Base-by-base conservation (phyloP, 2,888 invertebrate species). In the Eumacrocentrus americanus region DNA sequence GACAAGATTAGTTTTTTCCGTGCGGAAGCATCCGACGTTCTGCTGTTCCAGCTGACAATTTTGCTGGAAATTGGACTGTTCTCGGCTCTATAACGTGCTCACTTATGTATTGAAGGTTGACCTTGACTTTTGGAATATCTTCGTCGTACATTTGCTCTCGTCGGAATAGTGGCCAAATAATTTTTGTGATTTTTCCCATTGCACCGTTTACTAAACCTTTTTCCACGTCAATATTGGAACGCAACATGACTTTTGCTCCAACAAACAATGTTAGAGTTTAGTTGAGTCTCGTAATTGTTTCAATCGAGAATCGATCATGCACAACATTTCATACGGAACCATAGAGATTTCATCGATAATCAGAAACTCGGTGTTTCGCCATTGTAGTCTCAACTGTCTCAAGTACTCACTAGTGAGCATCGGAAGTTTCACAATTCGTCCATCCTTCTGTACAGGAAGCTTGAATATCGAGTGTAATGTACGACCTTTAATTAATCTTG, bases 271-370 rank as follows among this genome's bases (percentile, higher is more conserved):
- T 56, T 1, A 61, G 47, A 14, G 35, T 34, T 9, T n/a, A 38
- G 4, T 48, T 18, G 59, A 62, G 34, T 58, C 67, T 53, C 69
- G 68, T n/a, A 60, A 62, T 61, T 67, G 50, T 40, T 58, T 57
- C 2, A 66, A 44, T 4, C 66, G 47, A 0, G 62, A 46, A 34
- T 67, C 52, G 18, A 64, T 54, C 7, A 61, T 60, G 20, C 67
- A 54, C 20, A 69, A 55, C 40, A 62, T 64, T 25, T 69, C 65
- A 40, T 70, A 69, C 1, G 67, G 59, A 1, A 69, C 65, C 65
- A 69, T 69, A 4, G 69, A 70, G 56, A 76, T 73, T 48, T 74
- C 74, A 64, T 68, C 69, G 9, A 69, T 66, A 18, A 69, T 63
- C 2, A 72, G 46, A 61, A 63, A 70, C 37, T 62, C 47, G 7